Conservation (phyloP, 2,113 vertebrate species). For the Poeciliopsis prolifica region DNA sequence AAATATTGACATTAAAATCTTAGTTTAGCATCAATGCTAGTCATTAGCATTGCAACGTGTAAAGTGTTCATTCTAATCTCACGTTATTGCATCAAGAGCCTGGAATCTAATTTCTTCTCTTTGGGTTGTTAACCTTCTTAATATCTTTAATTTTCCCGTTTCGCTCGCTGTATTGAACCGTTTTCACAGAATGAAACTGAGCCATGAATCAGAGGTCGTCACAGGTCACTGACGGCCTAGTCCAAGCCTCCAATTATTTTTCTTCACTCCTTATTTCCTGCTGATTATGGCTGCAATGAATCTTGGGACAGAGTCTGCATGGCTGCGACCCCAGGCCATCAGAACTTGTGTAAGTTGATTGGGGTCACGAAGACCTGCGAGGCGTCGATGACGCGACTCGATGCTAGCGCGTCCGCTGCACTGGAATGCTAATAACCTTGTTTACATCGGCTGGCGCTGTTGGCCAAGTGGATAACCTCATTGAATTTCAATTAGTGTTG, state of each 20-base stretch:
- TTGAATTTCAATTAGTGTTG: not conserved
- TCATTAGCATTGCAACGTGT: no score
- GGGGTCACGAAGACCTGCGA: constrained; percentile 28
- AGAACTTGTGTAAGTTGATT: constrained; percentile 18
- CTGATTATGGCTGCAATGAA: constrained; percentile 40
- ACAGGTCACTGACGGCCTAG: constrained; percentile 9
- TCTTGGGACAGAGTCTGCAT: constrained; percentile 38
- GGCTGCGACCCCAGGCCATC: constrained; percentile 39
- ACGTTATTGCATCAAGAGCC: not conserved
- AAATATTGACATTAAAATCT: no score
- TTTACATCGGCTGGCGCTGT: not conserved
- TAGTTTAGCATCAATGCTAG: no score
- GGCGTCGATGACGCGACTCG: constrained; percentile 25
- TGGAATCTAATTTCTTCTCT: not conserved
- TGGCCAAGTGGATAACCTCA: not conserved
- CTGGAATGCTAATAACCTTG: constrained; percentile 1
- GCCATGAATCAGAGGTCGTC: constrained; percentile 11
- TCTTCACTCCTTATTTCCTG: constrained; percentile 17
- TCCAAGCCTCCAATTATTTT: not conserved
- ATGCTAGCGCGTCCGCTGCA: constrained; percentile 13
- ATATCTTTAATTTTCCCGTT: not conserved
- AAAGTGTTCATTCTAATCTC: no score
- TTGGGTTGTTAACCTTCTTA: not conserved
- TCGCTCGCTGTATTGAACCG: not conserved
- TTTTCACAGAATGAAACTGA: constrained; percentile 7